phyloP scores from a whole-genome alignment of 2,888 invertebrate species.

The Dione vanillae region DNA sequence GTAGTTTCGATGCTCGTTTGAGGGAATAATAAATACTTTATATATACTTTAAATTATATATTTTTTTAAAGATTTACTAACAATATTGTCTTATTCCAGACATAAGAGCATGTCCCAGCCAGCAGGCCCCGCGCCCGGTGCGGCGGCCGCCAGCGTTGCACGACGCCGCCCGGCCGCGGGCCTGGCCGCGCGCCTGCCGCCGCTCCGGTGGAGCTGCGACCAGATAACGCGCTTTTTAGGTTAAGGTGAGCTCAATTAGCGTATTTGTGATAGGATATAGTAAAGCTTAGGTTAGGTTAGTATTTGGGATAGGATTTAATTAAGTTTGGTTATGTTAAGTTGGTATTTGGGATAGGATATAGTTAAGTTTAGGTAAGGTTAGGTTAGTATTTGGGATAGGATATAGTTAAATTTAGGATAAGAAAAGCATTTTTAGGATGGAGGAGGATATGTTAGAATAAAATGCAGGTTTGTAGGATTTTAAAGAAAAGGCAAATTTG shows the following conservation, averaged over 20 bases:
- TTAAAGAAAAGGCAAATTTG: too few relatives aligned
- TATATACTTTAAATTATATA: too few relatives aligned
- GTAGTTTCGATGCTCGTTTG: too few relatives aligned
- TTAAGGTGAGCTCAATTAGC: background rate
- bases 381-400: background rate
- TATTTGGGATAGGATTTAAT: background rate
- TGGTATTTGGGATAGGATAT: background rate
- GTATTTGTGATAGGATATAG: background rate
- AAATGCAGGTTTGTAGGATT: too few relatives aligned
- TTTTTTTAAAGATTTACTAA: background rate
- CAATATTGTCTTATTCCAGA: background rate
- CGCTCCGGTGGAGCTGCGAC: conserved; percentile 53
- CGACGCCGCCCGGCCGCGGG: conserved; percentile 57
- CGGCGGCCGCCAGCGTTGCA: conserved; percentile 65
- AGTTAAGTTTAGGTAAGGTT: conserved; percentile 19
- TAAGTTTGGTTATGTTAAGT: conserved; percentile 1
- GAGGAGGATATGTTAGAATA: too few relatives aligned
- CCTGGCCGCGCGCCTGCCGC: conserved; percentile 58
- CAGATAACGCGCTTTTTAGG: conserved; percentile 44
- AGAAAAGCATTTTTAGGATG: background rate
- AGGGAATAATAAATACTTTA: too few relatives aligned
- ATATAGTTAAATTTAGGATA: background rate
- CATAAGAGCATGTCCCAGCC: conserved; percentile 51
- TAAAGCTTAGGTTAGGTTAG: background rate
- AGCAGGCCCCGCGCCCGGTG: conserved; percentile 60